Conservation (phyloP, 1,140 invertebrate genomes). For the Bombus sylvicola region DNA sequence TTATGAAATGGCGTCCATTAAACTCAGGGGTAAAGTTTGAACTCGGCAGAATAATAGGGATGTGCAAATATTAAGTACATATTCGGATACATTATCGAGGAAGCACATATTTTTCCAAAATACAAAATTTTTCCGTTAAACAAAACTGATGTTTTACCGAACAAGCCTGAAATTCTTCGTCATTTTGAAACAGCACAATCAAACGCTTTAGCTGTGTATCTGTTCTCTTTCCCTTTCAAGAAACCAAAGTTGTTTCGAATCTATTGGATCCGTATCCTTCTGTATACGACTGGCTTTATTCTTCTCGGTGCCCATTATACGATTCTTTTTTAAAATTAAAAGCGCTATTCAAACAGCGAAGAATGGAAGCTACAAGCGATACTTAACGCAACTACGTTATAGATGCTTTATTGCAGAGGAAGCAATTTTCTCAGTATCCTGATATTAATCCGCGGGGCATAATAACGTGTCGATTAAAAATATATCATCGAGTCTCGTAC, state of each 20-base stretch:
- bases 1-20: background rate
- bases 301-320: background rate
- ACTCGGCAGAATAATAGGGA: background rate
- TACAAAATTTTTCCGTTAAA: background rate
- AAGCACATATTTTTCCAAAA: background rate
- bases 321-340: conserved; percentile 15
- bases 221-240: background rate
- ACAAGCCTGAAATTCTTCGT: background rate
- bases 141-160: background rate
- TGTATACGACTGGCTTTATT: background rate
- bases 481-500: background rate
- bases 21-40: background rate
- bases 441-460: background rate
- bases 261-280: background rate
- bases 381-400: background rate
- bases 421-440: background rate
- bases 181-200: background rate
- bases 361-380: background rate
- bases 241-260: background rate
- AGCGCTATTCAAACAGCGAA: background rate
- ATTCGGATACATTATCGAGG: too few species aligned
- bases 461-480: background rate
- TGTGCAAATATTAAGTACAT: background rate
- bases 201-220: background rate
- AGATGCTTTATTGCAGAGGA: background rate